Evolutionary conservation across 92 coral and sea anemone species (phyloP), one percentile per base, ranked within the genome.

Genomic region (Epizoanthus illoricatus): DNA sequence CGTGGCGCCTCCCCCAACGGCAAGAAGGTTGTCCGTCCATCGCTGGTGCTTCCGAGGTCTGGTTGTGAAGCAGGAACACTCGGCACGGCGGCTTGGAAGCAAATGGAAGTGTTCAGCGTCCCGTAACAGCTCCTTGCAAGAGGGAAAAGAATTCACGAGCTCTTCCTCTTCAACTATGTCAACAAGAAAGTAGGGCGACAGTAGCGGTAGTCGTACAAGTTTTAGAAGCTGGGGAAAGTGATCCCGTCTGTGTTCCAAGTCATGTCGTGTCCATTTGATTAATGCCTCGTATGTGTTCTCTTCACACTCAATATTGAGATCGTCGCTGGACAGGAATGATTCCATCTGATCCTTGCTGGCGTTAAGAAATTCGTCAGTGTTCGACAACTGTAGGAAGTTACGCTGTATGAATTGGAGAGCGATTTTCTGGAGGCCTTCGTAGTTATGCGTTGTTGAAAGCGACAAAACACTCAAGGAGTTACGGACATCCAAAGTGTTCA

Each of bases 111-210:
- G 82, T 52, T 78, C 33, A 12, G 82, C 71, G 18, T 40, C 41
- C 9, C 82, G 71, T 10, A 78, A 72, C 16, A 62, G 43, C 20
- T 40, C 60, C 71, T 43, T 69, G 42, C 82, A 78, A 13, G 82
- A 78, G 9, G 60, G 82, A 40, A 59, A 62, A 5, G 59, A 3
- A 41, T 23, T 63, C 15, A 78, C 82, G 9, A 78, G 71, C 2
- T 78, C 42, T 40, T 78, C 82, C 10, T 62, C 33, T 20, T 78
- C 82, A 7, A 78, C 82, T 52, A 78, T 72, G 41, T 78, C 82
- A 9, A 78, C 71, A 63, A 78, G 82, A 78, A 78, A 78, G 24
- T 78, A 78, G 20, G 82, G 82, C 43, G 82, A 78, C 19, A 78
- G 19, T 16, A 78, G 36, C 12, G 82, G 82, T 1, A 78, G 55